Evolutionary conservation across 2,888 invertebrate genomes (phyloP).

Genomic region (Bellardia bayeri): DNA sequence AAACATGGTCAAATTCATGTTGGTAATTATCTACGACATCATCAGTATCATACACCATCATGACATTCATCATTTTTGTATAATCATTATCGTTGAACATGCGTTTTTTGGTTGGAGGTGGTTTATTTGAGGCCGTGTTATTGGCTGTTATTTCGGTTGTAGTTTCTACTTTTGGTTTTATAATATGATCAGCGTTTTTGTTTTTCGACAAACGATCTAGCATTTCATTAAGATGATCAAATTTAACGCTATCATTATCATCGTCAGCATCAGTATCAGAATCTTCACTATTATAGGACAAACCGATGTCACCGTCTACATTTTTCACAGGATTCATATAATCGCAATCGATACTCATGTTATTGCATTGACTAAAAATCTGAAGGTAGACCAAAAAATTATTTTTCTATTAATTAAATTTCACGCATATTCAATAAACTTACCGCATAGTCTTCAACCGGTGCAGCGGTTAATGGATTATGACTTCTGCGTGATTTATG

Average conservation of each 20-base stretch:
- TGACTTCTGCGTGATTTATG: slow-evolving; percentile 33
- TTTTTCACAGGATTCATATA: not conserved
- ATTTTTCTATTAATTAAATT: too few species aligned
- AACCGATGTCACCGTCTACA: slow-evolving; percentile 26
- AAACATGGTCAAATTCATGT: slow-evolving; percentile 63
- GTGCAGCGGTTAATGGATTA: slow-evolving; percentile 41
- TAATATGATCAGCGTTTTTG: slow-evolving; percentile 3
- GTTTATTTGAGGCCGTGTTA: slow-evolving; percentile 38
- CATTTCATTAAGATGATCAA: slow-evolving; percentile 69
- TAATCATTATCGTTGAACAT: slow-evolving; percentile 77
- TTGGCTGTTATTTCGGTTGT: not conserved
- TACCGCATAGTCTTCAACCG: slow-evolving; percentile 53
- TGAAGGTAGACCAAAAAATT: not conserved
- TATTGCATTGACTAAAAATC: slow-evolving; percentile 46
- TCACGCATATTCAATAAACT: slow-evolving; percentile 1
- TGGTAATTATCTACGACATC: slow-evolving; percentile 75
- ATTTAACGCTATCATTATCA: slow-evolving; percentile 43
- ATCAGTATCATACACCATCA: slow-evolving; percentile 82
- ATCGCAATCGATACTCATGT: slow-evolving; percentile 40
- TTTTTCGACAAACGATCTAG: slow-evolving; percentile 77
- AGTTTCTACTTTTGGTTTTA: not conserved
- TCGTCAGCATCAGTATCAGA: slow-evolving; percentile 12
- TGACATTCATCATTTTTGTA: slow-evolving; percentile 78
- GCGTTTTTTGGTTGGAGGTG: slow-evolving; percentile 70
- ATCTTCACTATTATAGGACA: slow-evolving; percentile 26